A percentile compares a stretch with the other conserved stretches of the same genome.
Conservation (phyloP, 23 tunicate genomes). For the Phallusia fumigata region DNA sequence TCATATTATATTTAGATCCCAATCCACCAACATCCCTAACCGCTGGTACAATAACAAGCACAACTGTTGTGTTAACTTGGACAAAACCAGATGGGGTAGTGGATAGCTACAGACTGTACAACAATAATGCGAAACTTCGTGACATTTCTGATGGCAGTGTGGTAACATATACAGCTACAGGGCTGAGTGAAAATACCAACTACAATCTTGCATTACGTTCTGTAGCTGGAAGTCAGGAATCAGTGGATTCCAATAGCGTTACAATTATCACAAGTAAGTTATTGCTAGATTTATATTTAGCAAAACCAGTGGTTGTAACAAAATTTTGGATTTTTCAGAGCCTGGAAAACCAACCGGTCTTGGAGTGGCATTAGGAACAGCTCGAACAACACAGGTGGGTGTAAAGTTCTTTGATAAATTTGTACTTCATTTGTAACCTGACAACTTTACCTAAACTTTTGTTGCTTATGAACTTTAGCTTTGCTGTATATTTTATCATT, state of each 20-base stretch:
- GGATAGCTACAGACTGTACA: background rate
- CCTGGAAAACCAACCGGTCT: background rate
- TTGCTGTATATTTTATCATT: too few species aligned
- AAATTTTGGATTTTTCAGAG: background rate
- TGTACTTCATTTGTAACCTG: background rate
- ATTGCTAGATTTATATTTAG: background rate
- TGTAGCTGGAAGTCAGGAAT: slow-evolving; percentile 1
- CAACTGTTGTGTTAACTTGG: background rate
- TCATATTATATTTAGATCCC: background rate
- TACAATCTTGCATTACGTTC: slow-evolving; percentile 6
- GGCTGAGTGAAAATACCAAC: background rate
- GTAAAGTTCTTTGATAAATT: background rate
- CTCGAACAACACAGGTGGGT: background rate
- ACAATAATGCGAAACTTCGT: background rate
- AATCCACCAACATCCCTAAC: background rate
- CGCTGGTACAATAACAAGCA: background rate
- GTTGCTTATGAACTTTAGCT: too few species aligned
- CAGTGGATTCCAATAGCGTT: background rate
- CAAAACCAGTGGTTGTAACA: background rate
- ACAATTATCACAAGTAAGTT: slow-evolving; percentile 14
- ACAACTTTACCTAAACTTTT: background rate
- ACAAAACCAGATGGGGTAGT: background rate
- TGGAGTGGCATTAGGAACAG: background rate
- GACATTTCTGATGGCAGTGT: too few species aligned
- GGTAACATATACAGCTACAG: background rate